Conservation (phyloP, 2,113 vertebrate genomes). For the Sebastes schlegelii region DNA sequence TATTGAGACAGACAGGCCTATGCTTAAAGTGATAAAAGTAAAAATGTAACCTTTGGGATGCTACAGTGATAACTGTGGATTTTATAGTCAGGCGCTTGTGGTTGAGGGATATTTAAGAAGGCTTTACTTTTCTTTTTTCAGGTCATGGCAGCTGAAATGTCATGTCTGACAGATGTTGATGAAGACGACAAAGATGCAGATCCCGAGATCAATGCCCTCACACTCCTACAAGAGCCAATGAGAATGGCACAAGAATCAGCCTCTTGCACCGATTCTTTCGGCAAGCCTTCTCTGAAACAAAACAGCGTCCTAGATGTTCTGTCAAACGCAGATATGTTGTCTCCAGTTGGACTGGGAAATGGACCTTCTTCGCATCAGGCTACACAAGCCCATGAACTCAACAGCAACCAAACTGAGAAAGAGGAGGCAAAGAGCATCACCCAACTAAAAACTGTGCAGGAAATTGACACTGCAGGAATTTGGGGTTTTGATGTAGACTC, state of each 20-base stretch:
- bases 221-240: slow-evolving; percentile 86
- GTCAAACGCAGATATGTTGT: slow-evolving; percentile 87
- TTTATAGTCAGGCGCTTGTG: not conserved
- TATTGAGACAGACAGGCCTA: not conserved
- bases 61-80: not conserved
- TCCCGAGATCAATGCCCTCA: slow-evolving; percentile 85
- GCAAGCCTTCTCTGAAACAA: slow-evolving; percentile 66
- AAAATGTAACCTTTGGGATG: not conserved
- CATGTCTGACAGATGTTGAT: slow-evolving; percentile 90
- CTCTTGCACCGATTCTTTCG: slow-evolving; percentile 72
- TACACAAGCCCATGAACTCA: slow-evolving; percentile 87
- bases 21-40: not conserved
- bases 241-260: slow-evolving; percentile 82
- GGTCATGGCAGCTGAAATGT: slow-evolving; percentile 86
- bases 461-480: slow-evolving; percentile 86
- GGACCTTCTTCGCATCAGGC: slow-evolving; percentile 91
- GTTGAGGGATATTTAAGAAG: slow-evolving; percentile 39
- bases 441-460: slow-evolving; percentile 89
- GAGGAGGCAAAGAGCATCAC: slow-evolving; percentile 93
- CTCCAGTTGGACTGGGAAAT: slow-evolving; percentile 91
- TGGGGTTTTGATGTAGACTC: slow-evolving; percentile 87
- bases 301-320: slow-evolving; percentile 89
- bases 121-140: slow-evolving; percentile 73
- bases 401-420: slow-evolving; percentile 86
- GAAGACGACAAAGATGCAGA: slow-evolving; percentile 90